Evolutionary conservation across 2,113 vertebrate species (phyloP).

Genomic region (Mus pahari): DNA sequence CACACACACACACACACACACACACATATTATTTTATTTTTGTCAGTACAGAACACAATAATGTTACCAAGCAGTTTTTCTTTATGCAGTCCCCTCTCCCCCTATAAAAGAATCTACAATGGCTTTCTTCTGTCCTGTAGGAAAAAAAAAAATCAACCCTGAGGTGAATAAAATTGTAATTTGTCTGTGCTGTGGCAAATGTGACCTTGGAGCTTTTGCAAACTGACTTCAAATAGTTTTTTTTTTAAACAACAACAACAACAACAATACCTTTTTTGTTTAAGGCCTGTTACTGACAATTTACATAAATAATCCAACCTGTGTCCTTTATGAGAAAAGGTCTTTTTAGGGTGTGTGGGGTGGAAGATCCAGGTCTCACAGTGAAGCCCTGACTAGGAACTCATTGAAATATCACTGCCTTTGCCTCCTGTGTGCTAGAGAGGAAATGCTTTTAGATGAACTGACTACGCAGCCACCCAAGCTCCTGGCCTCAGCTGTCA

Average conservation of each 20-base stretch:
- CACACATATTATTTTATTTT: conserved; percentile 9
- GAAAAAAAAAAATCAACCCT: not conserved
- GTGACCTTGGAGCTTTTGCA: not conserved
- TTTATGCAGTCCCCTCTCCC: not conserved
- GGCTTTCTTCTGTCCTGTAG: not conserved
- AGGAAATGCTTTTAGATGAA: not conserved
- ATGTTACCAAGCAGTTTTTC: not conserved
- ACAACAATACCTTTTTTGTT: too few species aligned
- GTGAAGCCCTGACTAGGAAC: not conserved
- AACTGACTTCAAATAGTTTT: not conserved
- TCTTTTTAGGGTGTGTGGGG: not conserved
- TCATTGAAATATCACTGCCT: not conserved
- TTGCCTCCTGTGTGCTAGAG: not conserved
- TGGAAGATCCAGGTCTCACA: not conserved
- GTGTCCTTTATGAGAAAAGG: not conserved
- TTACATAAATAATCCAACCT: not conserved
- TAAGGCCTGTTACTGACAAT: not conserved
- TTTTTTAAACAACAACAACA: not conserved
- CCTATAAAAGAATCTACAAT: too few species aligned
- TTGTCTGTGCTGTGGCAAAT: not conserved
- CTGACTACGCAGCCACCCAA: not conserved
- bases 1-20: not conserved
- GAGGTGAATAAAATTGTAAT: not conserved
- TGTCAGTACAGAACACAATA: not conserved
- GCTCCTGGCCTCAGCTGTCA: not conserved